phyloP scores from a whole-genome alignment of 1,140 invertebrate species.

The Melipona quadrifasciata region DNA sequence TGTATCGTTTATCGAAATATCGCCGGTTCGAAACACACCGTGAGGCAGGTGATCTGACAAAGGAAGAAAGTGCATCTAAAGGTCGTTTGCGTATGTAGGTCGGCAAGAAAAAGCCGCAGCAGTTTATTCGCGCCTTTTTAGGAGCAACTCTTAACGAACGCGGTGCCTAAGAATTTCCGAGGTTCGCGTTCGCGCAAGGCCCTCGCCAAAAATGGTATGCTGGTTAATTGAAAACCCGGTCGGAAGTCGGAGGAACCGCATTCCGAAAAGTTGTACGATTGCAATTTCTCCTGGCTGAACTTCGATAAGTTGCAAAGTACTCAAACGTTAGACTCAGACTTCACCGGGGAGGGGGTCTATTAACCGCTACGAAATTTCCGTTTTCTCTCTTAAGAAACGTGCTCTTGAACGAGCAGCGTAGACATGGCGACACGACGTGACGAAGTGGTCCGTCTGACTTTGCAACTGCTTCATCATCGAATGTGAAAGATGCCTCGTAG shows the following conservation, averaged over 20 bases:
- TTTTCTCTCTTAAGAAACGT: not conserved
- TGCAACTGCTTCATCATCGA: not conserved
- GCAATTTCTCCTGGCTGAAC: not conserved
- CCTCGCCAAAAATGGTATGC: not conserved
- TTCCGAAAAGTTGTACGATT: not conserved
- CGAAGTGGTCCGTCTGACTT: not conserved
- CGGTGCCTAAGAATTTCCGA: not conserved
- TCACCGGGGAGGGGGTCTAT: too few relatives aligned
- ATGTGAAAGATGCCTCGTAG: not conserved
- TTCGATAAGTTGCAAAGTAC: not conserved
- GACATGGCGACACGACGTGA: not conserved
- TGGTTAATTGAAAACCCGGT: not conserved
- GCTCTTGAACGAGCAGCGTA: not conserved
- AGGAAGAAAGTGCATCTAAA: not conserved
- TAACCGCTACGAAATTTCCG: not conserved
- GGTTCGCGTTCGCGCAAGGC: not conserved
- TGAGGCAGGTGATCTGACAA: not conserved
- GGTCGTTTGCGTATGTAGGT: constrained; percentile 8
- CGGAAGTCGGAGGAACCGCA: not conserved
- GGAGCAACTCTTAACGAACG: not conserved
- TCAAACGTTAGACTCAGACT: too few relatives aligned
- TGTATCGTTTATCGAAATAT: not conserved
- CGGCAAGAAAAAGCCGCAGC: not conserved
- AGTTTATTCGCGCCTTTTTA: not conserved
- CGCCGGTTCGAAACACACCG: not conserved